Evolutionary conservation across 2,113 vertebrate species (phyloP), one percentile per base, ranked within the genome.

Genomic region (Pionites leucogaster): DNA sequence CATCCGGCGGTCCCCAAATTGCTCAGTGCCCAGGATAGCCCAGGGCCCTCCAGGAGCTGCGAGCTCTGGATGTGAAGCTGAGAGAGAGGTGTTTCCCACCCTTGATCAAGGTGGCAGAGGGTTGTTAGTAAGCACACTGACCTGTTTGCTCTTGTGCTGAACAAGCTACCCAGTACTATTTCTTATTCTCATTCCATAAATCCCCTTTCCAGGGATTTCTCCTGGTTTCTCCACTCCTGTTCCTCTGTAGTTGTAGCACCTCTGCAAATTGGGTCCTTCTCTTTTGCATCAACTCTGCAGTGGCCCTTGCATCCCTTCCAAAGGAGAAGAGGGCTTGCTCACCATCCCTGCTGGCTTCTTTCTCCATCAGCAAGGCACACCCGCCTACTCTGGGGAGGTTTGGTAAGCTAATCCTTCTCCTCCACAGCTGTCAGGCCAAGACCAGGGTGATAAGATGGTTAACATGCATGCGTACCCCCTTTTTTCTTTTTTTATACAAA

Each of bases 1-100:
- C 35, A 31, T 17, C 17, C 1, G 0, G 25, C 35, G 35, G 55
- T 31, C 86, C 28, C 20, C 4, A 1, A 37, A 44, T n/a, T 13
- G 6, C 44, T 19, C 3, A 1, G 23, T 60, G 47, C 52, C 47
- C 7, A 3, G 59, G 17, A 49, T 37, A 88, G 37, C 17, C 25
- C 52, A 27, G 64, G 37, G 29, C 78, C 37, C 59, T 35, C 42
- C 47, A n/a, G 76, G 27, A 86, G 12, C 46, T 84, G 74, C 3
- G 4, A 81, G 44, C 23, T 81, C 81, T 89, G 49, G 15, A 15
- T 7, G 1, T 64, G 52, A 2, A 0, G 11, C 35, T 64, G 52
- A 46, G n/a, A 85, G 10, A 9, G 50, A 71, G 50, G 75, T n/a
- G 7, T 55, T 82, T 83, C 71, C 17, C 33, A 31, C 17, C 53